Evolutionary conservation across 1,140 invertebrate species (phyloP).

Genomic region (Brachionus rotundiformis): DNA sequence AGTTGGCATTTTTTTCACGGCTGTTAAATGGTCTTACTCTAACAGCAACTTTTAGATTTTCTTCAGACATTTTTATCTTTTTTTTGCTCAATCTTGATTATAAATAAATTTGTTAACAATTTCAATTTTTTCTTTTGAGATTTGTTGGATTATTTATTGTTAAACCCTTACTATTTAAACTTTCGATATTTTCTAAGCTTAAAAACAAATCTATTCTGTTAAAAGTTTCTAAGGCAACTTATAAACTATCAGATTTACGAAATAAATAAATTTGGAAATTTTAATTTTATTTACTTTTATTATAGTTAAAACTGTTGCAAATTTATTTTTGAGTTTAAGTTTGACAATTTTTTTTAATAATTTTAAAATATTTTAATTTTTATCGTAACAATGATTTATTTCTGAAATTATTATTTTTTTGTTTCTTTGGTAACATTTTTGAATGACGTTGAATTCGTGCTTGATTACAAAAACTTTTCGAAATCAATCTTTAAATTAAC

Average conservation of each 20-base stretch:
- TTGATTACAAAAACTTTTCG: not conserved
- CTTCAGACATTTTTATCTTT: conserved; percentile 55
- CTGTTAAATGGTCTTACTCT: conserved; percentile 70
- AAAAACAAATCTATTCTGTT: not conserved
- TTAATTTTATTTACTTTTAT: conserved; percentile 14
- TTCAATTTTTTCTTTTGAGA: too few relatives aligned
- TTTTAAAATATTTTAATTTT: not conserved
- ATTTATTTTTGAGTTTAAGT: not conserved
- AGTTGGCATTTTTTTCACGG: conserved; percentile 67
- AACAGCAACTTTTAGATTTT: conserved; percentile 69
- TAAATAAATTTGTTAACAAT: too few relatives aligned
- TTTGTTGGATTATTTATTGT: too few relatives aligned
- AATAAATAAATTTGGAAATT: conserved; percentile 17
- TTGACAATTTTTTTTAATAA: not conserved
- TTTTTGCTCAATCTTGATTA: not conserved
- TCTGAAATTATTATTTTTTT: not conserved
- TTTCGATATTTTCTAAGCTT: conserved; percentile 11
- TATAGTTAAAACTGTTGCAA: not conserved
- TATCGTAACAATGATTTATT: not conserved
- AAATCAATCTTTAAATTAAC: not conserved
- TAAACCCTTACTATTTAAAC: too few relatives aligned
- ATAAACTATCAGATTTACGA: conserved; percentile 7
- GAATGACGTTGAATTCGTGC: not conserved
- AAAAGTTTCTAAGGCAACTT: conserved; percentile 37
- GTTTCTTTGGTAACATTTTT: not conserved